Evolutionary conservation across 2,113 vertebrate genomes (phyloP).

Genomic region (Nyctibius bracteatus): DNA sequence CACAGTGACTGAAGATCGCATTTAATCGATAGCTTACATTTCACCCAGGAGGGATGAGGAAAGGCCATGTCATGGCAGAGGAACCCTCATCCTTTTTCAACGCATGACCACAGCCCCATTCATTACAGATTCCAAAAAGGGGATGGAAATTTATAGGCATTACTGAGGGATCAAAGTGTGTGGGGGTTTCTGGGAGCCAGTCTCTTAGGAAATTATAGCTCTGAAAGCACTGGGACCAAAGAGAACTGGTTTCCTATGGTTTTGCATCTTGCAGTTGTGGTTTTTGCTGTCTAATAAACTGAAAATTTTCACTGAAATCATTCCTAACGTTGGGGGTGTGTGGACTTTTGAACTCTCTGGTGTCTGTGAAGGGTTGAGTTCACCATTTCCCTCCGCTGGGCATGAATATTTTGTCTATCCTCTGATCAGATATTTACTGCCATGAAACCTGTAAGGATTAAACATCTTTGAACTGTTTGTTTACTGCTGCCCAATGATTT

Average conservation of each 20-base stretch:
- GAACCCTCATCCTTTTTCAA: neutral
- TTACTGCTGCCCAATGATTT: neutral
- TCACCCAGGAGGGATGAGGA: neutral
- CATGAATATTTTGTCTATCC: neutral
- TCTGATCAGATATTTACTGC: neutral
- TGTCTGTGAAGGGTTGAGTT: neutral
- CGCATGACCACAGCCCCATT: neutral
- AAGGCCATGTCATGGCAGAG: neutral
- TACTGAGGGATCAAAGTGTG: neutral
- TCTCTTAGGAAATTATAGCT: neutral
- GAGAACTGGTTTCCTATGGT: neutral
- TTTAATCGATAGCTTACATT: neutral
- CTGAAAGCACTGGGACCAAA: neutral
- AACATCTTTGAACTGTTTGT: neutral
- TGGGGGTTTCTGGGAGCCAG: neutral
- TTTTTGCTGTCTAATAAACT: neutral
- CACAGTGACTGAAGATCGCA: rapidly evolving
- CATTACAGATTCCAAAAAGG: neutral
- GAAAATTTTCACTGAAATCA: neutral
- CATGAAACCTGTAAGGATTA: neutral
- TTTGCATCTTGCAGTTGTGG: neutral
- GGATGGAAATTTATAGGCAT: neutral
- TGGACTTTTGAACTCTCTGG: neutral
- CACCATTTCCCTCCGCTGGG: neutral
- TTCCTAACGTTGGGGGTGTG: neutral